Percentiles rank a stretch among this genome's conserved stretches.
These are phyloP conservation scores for Varecia variegata DNA, from an alignment of 2,797 vertebrate genomes.

Conservation along the genomic window DNA sequence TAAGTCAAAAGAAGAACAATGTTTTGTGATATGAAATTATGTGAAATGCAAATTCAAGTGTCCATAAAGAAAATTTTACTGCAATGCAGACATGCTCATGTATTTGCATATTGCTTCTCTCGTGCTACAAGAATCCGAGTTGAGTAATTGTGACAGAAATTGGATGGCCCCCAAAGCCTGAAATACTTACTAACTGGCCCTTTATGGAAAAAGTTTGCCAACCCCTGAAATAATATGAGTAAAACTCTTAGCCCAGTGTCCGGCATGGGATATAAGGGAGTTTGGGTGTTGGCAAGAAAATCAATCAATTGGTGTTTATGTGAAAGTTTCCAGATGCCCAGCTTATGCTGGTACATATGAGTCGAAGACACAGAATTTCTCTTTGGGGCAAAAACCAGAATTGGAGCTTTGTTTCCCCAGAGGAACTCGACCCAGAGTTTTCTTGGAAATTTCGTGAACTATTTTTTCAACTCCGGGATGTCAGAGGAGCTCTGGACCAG, in stretches of 20 bases:
- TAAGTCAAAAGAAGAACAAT: background rate
- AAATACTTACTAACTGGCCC: background rate
- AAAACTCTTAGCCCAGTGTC: background rate
- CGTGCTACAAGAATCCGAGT: fast-evolving
- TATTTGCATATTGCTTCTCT: fast-evolving
- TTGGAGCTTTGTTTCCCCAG: background rate
- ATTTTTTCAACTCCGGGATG: background rate
- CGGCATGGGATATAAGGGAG: background rate
- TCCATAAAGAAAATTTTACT: background rate
- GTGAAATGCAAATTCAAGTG: background rate
- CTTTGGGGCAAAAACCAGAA: background rate
- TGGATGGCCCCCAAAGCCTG: fast-evolving
- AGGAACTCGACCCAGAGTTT: background rate
- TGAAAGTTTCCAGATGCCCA: fast-evolving
- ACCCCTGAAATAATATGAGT: fast-evolving
- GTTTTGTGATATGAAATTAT: background rate
- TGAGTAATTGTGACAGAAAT: background rate
- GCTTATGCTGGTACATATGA: fast-evolving
- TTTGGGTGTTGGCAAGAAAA: background rate
- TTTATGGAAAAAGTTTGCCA: background rate
- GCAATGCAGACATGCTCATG: fast-evolving
- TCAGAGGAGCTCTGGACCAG: background rate
- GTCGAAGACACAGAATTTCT: background rate
- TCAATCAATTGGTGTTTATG: no score
- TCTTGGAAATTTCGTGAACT: background rate